Conservation (phyloP, 2,113 vertebrate genomes). For the Tyrannus savana region DNA sequence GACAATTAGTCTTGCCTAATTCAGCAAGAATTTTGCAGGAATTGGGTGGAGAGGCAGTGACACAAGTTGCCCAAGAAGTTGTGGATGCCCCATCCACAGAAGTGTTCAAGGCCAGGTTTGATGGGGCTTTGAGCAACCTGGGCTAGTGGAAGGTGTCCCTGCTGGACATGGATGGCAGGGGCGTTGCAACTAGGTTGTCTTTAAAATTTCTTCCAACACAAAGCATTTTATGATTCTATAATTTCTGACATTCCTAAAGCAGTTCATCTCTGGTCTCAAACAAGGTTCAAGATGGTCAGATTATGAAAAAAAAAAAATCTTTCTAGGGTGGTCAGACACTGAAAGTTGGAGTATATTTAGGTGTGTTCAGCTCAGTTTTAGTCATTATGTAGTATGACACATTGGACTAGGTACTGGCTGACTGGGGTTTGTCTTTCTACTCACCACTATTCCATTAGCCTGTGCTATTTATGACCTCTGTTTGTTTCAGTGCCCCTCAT, state of each 20-base stretch:
- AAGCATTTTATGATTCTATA: not conserved
- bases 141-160: not conserved
- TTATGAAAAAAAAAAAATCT: not conserved
- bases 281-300: not conserved
- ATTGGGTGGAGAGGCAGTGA: not conserved
- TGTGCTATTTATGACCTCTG: fast-evolving
- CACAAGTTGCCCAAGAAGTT: not conserved
- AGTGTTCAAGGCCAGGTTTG: not conserved
- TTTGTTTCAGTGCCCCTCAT: not conserved
- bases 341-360: not conserved
- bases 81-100: not conserved
- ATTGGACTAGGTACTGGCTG: not conserved
- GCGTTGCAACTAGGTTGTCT: not conserved
- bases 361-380: not conserved
- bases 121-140: not conserved
- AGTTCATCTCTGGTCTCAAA: not conserved
- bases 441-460: not conserved
- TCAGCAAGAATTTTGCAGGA: not conserved
- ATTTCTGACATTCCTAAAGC: not conserved
- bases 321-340: not conserved
- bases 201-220: not conserved
- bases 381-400: not conserved
- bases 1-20: not conserved
- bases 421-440: not conserved
- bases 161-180: no score